Base-by-base conservation (phyloP, 2,113 vertebrate species). In the Coracopsis vasa region DNA sequence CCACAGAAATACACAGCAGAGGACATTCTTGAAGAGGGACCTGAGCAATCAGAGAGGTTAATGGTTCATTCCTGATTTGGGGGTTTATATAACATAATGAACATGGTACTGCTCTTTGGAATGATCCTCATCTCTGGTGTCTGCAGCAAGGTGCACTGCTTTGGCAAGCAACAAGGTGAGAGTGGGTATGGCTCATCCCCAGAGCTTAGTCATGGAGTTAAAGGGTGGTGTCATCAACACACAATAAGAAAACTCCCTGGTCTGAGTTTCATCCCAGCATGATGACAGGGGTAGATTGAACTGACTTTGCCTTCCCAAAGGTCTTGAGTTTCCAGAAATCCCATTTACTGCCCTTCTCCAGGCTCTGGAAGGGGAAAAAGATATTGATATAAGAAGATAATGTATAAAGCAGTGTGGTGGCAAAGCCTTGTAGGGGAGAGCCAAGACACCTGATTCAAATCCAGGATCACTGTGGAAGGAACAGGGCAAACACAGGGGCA, bases 171-270 rank as follows among this genome's bases (percentile, higher is more conserved):
- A 58, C 21, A 13, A 62, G 67, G 78, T 35, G 78, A 15, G 5
- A 94, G 58, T 3, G 14, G 64, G 16, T n/a, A 48, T 33, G 84
- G 90, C 90, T 91, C 92, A 83, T 69, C 62, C 75, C 87, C 10
- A 16, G 77, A 18, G 83, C 90, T 96, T 88, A 96, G 69, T 95
- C 92, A 96, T 6, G 69, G 84, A 47, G 61, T 65, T 65, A 16
- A 20, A 86, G 67, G 90, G 90, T 86, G 89, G 82, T 50, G 86
- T 65, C 91, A 69, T 13, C 78, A 47, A 8, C 44, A 21, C n/a
- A 16, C 67, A 67, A 54, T 69, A 23, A 80, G 95, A 93, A 89
- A 91, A 86, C 81, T 94, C 92, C 88, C 84, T 47, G 54, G 17
- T 73, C 60, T 35, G 48, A 13, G 29, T 70, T 88, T 65, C 80